Conservation (phyloP, 2,113 vertebrate species). For the Tychaedon coryphoeus region DNA sequence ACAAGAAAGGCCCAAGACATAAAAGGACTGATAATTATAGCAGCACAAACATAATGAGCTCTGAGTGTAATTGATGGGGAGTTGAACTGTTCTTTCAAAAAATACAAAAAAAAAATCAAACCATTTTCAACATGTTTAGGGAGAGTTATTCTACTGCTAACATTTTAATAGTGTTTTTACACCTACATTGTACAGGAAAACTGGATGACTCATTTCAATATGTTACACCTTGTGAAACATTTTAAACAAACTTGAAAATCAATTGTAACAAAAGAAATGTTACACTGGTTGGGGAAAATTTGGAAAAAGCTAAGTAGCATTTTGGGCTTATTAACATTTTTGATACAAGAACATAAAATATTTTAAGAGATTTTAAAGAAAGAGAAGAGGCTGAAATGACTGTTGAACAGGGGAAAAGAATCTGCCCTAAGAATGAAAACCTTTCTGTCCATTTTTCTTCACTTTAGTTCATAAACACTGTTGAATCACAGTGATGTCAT, state of each 20-base stretch:
- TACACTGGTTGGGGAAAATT: neutral
- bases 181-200: constrained; percentile 9
- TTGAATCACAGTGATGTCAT: neutral
- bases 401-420: neutral
- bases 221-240: neutral
- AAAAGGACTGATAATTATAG: constrained; percentile 58
- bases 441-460: neutral
- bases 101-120: neutral
- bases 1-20: constrained; percentile 42
- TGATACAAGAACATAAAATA: neutral
- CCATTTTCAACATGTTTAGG: neutral
- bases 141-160: neutral
- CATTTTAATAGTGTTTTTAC: constrained; percentile 7
- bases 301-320: neutral
- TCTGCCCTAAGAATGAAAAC: neutral
- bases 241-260: constrained; percentile 64
- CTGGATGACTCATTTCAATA: constrained; percentile 44
- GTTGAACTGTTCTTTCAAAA: constrained; percentile 25
- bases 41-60: constrained; percentile 30
- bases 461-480: neutral
- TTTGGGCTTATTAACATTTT: neutral
- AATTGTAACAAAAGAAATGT: constrained; percentile 23
- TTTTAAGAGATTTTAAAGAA: neutral
- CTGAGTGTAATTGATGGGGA: neutral
- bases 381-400: neutral